Percentiles rank a stretch among this genome's conserved stretches.
Evolutionary conservation across 1,140 invertebrate genomes (phyloP).

Genomic region (Manduca sexta): DNA sequence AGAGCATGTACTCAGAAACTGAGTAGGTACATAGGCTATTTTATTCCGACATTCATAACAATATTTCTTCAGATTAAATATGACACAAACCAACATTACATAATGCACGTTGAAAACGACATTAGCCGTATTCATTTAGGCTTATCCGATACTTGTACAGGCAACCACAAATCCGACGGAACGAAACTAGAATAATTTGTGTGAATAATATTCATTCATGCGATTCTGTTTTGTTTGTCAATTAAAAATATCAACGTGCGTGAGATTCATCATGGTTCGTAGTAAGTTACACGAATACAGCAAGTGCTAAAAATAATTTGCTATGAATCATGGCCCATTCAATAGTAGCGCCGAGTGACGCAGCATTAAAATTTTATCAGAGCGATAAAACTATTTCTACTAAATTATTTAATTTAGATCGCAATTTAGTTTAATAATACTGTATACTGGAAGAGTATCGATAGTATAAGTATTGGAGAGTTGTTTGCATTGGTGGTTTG

Average conservation of each 20-base stretch:
- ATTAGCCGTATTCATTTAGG: no score
- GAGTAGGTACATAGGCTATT: no score
- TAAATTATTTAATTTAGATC: constrained; percentile 29
- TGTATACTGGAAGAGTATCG: no score
- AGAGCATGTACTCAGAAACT: no score
- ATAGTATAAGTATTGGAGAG: no score
- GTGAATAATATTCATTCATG: constrained; percentile 5
- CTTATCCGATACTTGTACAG: no score
- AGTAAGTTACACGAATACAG: constrained; percentile 59
- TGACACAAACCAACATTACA: no score
- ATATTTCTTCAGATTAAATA: no score
- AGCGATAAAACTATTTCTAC: constrained; percentile 37
- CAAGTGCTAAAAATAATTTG: constrained; percentile 52
- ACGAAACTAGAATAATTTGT: neutral
- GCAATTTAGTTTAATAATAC: neutral
- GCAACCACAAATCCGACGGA: no score
- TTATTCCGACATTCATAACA: no score
- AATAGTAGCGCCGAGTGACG: constrained; percentile 38
- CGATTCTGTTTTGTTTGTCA: constrained; percentile 9
- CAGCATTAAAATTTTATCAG: constrained; percentile 34
- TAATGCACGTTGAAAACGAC: no score
- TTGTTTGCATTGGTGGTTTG: no score
- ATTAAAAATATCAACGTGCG: constrained; percentile 32
- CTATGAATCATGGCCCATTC: constrained; percentile 58
- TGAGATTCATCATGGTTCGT: constrained; percentile 50